A percentile compares a stretch with the other conserved stretches of the same genome.
These are phyloP conservation scores for Zophobas morio DNA, from an alignment of 1,140 invertebrate genomes.

Conservation along the genomic window DNA sequence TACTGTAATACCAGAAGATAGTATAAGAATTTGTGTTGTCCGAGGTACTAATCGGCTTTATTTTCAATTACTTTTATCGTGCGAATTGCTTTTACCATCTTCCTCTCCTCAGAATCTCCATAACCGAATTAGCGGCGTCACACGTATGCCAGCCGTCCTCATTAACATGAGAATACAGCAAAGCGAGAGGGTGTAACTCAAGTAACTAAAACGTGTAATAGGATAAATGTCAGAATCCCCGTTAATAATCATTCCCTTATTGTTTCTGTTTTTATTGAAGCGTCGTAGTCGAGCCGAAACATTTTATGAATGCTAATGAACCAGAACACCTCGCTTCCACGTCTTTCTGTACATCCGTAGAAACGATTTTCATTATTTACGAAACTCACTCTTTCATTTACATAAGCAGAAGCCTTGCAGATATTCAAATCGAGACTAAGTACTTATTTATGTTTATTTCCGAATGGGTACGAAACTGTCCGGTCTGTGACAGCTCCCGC, in stretches of 20 bases:
- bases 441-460: constrained; percentile 32
- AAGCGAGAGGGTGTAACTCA: constrained; percentile 45
- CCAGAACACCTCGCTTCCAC: constrained; percentile 15
- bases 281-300: constrained; percentile 46
- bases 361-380: constrained; percentile 46
- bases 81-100: too few species aligned
- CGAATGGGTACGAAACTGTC: not conserved
- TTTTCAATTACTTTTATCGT: too few species aligned
- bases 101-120: not conserved
- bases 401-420: constrained; percentile 39
- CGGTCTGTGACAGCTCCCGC: not conserved
- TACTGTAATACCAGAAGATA: too few species aligned
- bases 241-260: constrained; percentile 49
- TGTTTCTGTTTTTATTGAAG: constrained; percentile 51
- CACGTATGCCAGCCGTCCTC: constrained; percentile 32
- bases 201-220: constrained; percentile 50
- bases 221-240: constrained; percentile 49
- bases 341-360: constrained; percentile 3
- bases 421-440: constrained; percentile 39
- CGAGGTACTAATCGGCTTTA: too few species aligned
- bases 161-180: constrained; percentile 46
- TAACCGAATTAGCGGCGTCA: constrained; percentile 15
- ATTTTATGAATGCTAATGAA: constrained; percentile 51
- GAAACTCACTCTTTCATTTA: constrained; percentile 45
- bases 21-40: too few species aligned